Evolutionary conservation across 2,113 vertebrate genomes (phyloP), one percentile per base, ranked within the genome.

Genomic region (Carassius auratus): DNA sequence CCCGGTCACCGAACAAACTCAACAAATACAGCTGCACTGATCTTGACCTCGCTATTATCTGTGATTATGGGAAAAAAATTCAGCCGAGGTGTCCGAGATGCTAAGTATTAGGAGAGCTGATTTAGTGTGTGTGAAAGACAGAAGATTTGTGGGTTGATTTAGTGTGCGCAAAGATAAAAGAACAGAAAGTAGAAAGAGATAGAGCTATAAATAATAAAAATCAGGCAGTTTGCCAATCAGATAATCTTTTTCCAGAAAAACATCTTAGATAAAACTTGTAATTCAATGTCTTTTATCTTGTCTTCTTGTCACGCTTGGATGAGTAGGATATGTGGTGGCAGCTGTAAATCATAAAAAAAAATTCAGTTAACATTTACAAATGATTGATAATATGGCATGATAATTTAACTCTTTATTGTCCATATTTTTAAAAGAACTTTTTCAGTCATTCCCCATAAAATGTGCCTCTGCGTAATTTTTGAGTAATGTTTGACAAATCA

Each of bases 21-120:
- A 4, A 8, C 55, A 61, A 79, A 42, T 33, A 42, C 13, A 8
- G 55, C 57, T 79, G 75, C 59, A 55, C 30, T 64, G n/a, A 48
- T 80, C 38, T 80, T 48, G 59, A 64, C 78, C 78, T 66, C 14
- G 15, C 12, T 59, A 38, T 42, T 42, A 79, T 79, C 76, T 79
- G 13, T 79, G 52, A 77, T 19, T 77, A 76, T 76, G 23, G 4
- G 42, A 21, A 30, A 69, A 62, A 55, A 62, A 62, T 42, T 48
- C 4, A 66, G 38, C 8, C 8, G 5, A 48, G 38, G 13, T 64
- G 15, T 48, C n/a, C 13, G 6, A 48, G 42, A 48, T 45, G 12
- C 6, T 75, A 5, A 48, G n/a, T 45, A 15, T 75, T 50, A 48
- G 6, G 42, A 21, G 36, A 21, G 17, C 15, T 79, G 76, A 38